Percentiles rank a stretch among this genome's conserved stretches.
These are phyloP conservation scores for Drosophila phalerata DNA, from an alignment of 2,888 invertebrate species.

Conservation along the genomic window DNA sequence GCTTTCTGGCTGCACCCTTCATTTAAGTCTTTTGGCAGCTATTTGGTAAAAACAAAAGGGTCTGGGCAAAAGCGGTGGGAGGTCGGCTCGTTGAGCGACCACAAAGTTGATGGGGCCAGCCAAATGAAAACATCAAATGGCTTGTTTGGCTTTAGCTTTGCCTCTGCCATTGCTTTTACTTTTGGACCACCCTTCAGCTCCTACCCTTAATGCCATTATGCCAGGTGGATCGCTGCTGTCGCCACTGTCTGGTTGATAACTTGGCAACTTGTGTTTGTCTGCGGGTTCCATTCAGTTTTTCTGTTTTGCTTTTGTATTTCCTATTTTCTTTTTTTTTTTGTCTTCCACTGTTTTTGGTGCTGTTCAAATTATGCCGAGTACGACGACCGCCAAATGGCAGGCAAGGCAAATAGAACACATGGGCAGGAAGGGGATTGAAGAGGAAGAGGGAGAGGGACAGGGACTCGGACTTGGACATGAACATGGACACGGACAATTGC, in stretches of 20 bases:
- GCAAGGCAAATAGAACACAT: slow-evolving; percentile 61
- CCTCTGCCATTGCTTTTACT: slow-evolving; percentile 2
- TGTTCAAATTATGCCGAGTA: slow-evolving; percentile 77
- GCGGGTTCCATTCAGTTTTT: slow-evolving; percentile 39
- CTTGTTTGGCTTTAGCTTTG: slow-evolving; percentile 63
- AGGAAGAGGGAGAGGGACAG: slow-evolving; percentile 1
- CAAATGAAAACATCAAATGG: slow-evolving; percentile 78
- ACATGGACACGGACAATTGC: slow-evolving; percentile 55
- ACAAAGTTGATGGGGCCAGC: slow-evolving; percentile 65
- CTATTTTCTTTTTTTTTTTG: slow-evolving; percentile 13
- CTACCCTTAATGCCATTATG: slow-evolving; percentile 22
- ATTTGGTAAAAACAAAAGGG: slow-evolving; percentile 57
- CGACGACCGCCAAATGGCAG: slow-evolving; percentile 78
- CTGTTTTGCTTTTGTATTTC: slow-evolving; percentile 25
- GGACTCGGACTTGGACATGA: slow-evolving; percentile 18
- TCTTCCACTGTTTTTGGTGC: slow-evolving; percentile 20
- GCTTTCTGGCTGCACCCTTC: slow-evolving; percentile 38
- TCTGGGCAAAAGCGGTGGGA: slow-evolving; percentile 36
- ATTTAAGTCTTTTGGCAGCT: slow-evolving; percentile 40
- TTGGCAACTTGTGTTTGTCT: slow-evolving; percentile 69
- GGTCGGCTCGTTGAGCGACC: slow-evolving; percentile 52
- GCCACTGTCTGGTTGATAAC: slow-evolving; percentile 71
- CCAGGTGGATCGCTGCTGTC: slow-evolving; percentile 62
- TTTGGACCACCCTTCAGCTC: background rate
- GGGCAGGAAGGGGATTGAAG: background rate